phyloP scores from a whole-genome alignment of 2,888 invertebrate genomes.

The Ischnura elegans region DNA sequence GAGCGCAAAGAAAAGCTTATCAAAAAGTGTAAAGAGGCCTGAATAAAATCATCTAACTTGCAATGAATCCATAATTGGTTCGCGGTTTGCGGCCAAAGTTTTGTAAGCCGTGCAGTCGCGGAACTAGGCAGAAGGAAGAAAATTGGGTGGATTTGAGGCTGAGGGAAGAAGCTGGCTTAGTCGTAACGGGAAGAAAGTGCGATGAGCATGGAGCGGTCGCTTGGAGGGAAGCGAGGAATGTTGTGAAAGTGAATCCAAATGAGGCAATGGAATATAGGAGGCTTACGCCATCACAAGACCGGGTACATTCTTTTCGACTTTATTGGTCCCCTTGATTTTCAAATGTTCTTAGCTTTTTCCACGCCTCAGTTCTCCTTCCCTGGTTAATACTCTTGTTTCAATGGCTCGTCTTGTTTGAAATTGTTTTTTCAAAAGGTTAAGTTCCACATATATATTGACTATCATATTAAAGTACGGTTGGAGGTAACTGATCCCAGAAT shows the following conservation, averaged over 20 bases:
- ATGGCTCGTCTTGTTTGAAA: no score
- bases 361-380: background rate
- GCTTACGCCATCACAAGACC: background rate
- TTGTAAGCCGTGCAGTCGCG: background rate
- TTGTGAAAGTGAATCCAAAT: background rate
- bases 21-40: background rate
- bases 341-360: background rate
- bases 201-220: background rate
- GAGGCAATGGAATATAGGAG: background rate
- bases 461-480: no score
- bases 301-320: background rate
- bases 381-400: background rate
- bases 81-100: background rate
- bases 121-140: background rate
- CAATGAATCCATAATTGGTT: background rate
- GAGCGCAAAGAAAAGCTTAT: background rate
- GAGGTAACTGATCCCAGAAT: no score
- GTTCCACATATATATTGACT: no score
- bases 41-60: background rate
- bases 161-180: background rate
- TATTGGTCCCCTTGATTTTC: background rate
- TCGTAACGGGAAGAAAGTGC: constrained; percentile 14
- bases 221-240: background rate
- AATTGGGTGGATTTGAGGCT: background rate
- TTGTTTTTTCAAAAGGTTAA: no score